Base-by-base conservation (phyloP, 1,140 invertebrate species). In the Euwallacea fornicatus region DNA sequence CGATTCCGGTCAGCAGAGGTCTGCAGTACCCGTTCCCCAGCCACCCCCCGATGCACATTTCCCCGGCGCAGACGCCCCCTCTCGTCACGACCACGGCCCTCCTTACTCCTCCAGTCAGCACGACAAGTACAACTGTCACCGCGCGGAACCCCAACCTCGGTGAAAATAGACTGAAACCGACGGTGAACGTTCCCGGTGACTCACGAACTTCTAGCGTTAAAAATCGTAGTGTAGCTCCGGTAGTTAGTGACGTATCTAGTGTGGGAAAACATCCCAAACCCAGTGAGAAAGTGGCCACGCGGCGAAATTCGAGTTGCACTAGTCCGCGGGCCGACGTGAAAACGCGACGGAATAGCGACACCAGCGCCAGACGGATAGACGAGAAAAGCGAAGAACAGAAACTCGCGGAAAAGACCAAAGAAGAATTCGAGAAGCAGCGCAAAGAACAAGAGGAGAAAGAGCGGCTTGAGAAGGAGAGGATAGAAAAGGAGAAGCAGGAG, bases 21-120 rank as follows among this genome's bases (percentile, higher is more conserved):
- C 80, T 93, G 42, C 91, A 93, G 77, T 93, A 93, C 83, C 91
- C 92, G 21, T 93, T 93, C 83, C 91, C 91, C 77, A 89, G 88
- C 81, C 89, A 90, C 84, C 90, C 89, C 76, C 88, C 88, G 71
- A 82, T 86, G 71, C 83, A 61, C 47, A 74, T 75, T 72, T 72
- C 76, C 56, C 67, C 74, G 21, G 76, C 66, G 47, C 73, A 73
- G 66, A 56, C 64, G 54, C 10, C 46, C 65, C 46, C 41, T 54
- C 54, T 69, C 2, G 55, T 66, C 44, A 50, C 66, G 21, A 47
- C 72, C 9, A 13, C 74, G 11, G 10, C 61, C 42, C 58, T 33
- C 13, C 46, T 43, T 4, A 46, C 61, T 15, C 42, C 74, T 13
- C 47, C 74, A 46, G 53, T 71, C 21, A 50, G 76, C 43, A 50